Conservation (phyloP, 92 coral and sea anemone genomes). For the Zoanthus sociatus region DNA sequence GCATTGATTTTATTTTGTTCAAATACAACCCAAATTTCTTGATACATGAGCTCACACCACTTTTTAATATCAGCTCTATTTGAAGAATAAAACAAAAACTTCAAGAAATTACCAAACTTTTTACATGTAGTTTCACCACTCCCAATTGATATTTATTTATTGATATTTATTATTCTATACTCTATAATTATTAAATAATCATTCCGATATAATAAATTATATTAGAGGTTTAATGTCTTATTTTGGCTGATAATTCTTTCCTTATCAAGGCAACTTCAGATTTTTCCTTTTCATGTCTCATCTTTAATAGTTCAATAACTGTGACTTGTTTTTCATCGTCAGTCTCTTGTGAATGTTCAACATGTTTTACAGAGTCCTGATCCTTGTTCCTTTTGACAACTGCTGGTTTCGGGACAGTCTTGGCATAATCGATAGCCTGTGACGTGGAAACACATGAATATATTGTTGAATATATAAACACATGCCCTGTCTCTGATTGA, state of each 20-base stretch:
- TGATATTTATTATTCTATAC: too few species aligned
- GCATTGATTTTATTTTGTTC: too few species aligned
- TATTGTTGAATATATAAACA: neutral
- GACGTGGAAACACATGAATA: neutral
- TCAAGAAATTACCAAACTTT: too few species aligned
- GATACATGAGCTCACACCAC: too few species aligned
- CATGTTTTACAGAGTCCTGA: slow-evolving; percentile 18
- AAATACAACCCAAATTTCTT: too few species aligned
- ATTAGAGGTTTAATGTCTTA: slow-evolving; percentile 52
- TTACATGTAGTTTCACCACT: too few species aligned
- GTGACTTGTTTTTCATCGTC: slow-evolving; percentile 68
- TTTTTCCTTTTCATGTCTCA: slow-evolving; percentile 94
- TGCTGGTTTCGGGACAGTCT: slow-evolving; percentile 90
- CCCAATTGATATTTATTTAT: too few species aligned
- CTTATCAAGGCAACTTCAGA: slow-evolving; percentile 82
- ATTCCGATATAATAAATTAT: neutral
- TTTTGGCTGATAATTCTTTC: slow-evolving; percentile 81
- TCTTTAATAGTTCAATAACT: slow-evolving; percentile 76
- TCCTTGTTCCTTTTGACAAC: slow-evolving; percentile 11
- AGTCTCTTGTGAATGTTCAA: neutral
- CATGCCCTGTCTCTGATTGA: too few species aligned
- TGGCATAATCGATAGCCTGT: slow-evolving; percentile 92
- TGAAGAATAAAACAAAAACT: too few species aligned
- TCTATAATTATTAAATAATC: too few species aligned
- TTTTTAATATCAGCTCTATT: too few species aligned